Conservation (phyloP, 2,113 vertebrate species). For the Pygoscelis antarcticus region DNA sequence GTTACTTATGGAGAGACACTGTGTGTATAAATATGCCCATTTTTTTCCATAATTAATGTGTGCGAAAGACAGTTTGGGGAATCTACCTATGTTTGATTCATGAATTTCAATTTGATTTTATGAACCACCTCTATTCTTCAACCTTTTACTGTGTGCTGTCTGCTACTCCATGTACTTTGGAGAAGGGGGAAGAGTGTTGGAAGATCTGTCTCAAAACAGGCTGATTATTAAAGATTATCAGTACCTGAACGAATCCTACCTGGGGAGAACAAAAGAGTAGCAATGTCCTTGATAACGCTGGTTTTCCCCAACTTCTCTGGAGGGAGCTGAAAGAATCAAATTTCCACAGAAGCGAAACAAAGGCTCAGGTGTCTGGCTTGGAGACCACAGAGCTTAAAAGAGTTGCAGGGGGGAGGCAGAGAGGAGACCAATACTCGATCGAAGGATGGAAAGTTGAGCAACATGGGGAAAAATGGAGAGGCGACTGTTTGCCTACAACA, state of each 20-base stretch:
- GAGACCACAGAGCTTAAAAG: background rate
- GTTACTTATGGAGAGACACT: background rate
- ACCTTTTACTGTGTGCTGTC: background rate
- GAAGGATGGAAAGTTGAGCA: background rate
- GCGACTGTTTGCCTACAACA: background rate
- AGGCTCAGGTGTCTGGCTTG: background rate
- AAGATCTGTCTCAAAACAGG: background rate
- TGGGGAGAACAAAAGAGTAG: background rate
- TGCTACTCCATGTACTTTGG: background rate
- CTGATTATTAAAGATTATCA: background rate
- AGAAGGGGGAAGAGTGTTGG: background rate
- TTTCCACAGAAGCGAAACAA: background rate
- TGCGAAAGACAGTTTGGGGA: background rate
- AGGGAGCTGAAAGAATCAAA: background rate
- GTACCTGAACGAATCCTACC: background rate
- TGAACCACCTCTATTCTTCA: background rate
- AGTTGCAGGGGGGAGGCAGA: accelerated
- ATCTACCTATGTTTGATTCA: background rate
- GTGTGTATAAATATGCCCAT: background rate
- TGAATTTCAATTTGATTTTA: background rate
- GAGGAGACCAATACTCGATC: background rate
- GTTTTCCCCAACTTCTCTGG: background rate
- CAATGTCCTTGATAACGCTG: background rate
- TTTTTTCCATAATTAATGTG: background rate
- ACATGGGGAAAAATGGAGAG: background rate